Conservation (phyloP, 2,797 vertebrate species). For the Bradypodion pumilum region DNA sequence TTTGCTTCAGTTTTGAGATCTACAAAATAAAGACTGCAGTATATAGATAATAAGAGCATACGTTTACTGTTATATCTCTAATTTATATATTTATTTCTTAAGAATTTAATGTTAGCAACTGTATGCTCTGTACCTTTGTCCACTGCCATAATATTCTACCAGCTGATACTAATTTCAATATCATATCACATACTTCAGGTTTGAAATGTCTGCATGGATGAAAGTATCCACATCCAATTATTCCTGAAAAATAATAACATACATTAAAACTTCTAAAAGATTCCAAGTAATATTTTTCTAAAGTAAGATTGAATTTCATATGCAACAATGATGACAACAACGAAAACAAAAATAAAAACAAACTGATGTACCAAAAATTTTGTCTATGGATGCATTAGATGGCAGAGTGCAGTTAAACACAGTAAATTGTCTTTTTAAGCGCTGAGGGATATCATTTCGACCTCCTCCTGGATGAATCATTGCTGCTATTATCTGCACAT, state of each 20-base stretch:
- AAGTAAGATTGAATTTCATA: background rate
- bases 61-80: background rate
- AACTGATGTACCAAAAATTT: constrained; percentile 82
- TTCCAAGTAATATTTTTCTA: background rate
- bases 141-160: constrained; percentile 78
- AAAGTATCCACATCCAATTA: constrained; percentile 80
- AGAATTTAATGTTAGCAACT: no score
- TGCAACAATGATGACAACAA: no score
- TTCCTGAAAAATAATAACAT: constrained; percentile 66
- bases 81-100: background rate
- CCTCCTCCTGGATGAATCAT: constrained; percentile 82
- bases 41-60: background rate
- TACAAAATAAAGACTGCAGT: background rate
- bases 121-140: constrained; percentile 75
- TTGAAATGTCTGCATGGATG: constrained; percentile 74
- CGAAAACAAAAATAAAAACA: no score
- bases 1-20: background rate
- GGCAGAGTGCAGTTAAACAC: constrained; percentile 81
- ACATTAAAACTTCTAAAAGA: background rate
- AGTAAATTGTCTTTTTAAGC: constrained; percentile 78
- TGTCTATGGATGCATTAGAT: constrained; percentile 77
- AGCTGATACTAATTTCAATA: constrained; percentile 69
- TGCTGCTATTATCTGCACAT: constrained; percentile 77
- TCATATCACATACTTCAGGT: constrained; percentile 69
- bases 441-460: constrained; percentile 80